phyloP scores from a whole-genome alignment of 2,888 invertebrate species.

The Tyria jacobaeae region DNA sequence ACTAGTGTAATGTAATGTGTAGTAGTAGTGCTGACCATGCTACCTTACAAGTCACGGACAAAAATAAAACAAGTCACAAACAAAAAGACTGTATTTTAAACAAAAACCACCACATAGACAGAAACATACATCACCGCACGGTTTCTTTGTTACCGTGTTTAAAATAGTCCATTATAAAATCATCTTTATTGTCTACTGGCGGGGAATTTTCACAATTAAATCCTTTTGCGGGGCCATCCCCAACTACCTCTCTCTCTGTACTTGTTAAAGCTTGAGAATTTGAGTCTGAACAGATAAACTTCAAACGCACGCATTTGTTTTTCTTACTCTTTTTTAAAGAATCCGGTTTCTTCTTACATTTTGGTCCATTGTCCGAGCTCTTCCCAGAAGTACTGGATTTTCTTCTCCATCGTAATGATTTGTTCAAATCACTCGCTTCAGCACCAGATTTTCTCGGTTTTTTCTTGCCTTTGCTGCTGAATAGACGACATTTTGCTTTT shows the following conservation, averaged over 20 bases:
- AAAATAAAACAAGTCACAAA: background rate
- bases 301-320: background rate
- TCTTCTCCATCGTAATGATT: background rate
- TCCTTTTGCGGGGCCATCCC: conserved; percentile 2
- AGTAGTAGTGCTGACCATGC: too few species aligned
- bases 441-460: background rate
- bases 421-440: background rate
- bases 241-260: background rate
- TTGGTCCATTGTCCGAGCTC: background rate
- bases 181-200: background rate
- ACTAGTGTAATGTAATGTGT: too few species aligned
- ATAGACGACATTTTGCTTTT: conserved; percentile 4
- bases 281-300: conserved; percentile 1
- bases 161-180: conserved; percentile 1
- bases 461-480: conserved; percentile 8
- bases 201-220: background rate
- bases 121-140: background rate
- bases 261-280: background rate
- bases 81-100: background rate
- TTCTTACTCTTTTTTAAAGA: background rate
- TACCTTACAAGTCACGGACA: background rate
- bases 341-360: background rate
- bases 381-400: conserved; percentile 5
- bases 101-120: background rate
- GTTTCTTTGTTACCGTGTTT: background rate